Evolutionary conservation across 1,140 invertebrate genomes (phyloP), one percentile per base, ranked within the genome.

Genomic region (Capitella teleta): DNA sequence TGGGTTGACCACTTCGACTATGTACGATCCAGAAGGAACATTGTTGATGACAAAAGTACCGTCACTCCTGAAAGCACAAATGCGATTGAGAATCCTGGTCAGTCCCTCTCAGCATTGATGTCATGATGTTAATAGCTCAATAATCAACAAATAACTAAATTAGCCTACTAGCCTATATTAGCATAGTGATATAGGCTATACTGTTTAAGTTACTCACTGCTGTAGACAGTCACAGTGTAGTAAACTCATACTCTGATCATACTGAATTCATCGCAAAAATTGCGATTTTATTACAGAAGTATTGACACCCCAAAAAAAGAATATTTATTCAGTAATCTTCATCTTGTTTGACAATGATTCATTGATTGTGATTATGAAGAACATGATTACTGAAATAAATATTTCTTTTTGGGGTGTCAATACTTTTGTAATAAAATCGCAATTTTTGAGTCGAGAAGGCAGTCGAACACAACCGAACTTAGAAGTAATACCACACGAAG

Each of bases 21-120:
- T 80, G 66, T 97, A 97, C 0, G 93, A 96, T 5, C 94, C 95
- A 21, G 87, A 84, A 2, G 87, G 86, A 0, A 98, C 76, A 61
- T 91, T 89, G 58, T 84, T 82, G 38, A 98, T 80, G 10, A 80
- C 72, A 70, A 98, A 98, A 8, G 82, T 81, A n/a, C 93, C 93
- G 77, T 98, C 94, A 49, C 49, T 30, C 44, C 57, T 56, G 47
- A 43, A 56, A 38, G 1, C 34, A 0, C 12, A 34, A 25, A 55
- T n/a, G n/a, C n/a, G n/a, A n/a, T n/a, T n/a, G n/a, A n/a, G n/a
- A n/a, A n/a, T n/a, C n/a, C n/a, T 14, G 48, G 18, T 3, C 5
- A 2, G 14, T 21, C 14, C 6, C 3, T 14, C 25, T 12, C 10
- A 25, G 24, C 3, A 25, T 56, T 24, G 3, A 54, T 43, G 43